Base-by-base conservation (phyloP, 2,888 invertebrate species). In the Holacanthella duospinosa region DNA sequence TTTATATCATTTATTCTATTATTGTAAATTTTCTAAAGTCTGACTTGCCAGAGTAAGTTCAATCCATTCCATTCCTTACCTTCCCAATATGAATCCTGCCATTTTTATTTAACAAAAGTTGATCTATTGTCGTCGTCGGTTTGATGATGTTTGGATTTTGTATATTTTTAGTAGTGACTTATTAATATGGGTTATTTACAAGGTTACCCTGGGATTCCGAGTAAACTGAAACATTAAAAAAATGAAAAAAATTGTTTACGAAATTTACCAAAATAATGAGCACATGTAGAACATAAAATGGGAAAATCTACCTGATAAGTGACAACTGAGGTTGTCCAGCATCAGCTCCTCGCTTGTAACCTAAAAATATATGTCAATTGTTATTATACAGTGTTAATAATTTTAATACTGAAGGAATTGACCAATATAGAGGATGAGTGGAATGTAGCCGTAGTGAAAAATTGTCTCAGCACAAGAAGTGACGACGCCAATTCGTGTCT, bases 241-340 rank as follows among this genome's bases (percentile, higher is more conserved):
- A 36, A 36, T 36, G 36, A 36, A 36, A n/a, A n/a, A n/a, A n/a
- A n/a, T n/a, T n/a, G n/a, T 36, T 36, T 36, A 36, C 16, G 16
- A 36, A 36, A 36, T 36, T 6, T 16, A 6, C 36, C 36, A 36
- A 6, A 36, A 9, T 16, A 6, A 36, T 16, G 36, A 16, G 36
- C 16, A 36, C 36, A 36, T 36, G 36, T n/a, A n/a, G n/a, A 36
- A 36, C 16, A 6, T 16, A 9, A 36, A 36, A 36, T 36, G 36
- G 36, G 6, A 16, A 36, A 36, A 36, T 36, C 26, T 59, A 70
- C 69, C 68, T 69, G 3, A 68, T 59, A 9, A 70, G 43, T 1
- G 68, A 67, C 16, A 71, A 59, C 24, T 69, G 71, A 3, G 71
- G 71, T 67, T 65, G 66, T 28, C 71, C 71, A 1, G 71, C 68